phyloP scores from a whole-genome alignment of 2,113 vertebrate species.

The Etia nguti region DNA sequence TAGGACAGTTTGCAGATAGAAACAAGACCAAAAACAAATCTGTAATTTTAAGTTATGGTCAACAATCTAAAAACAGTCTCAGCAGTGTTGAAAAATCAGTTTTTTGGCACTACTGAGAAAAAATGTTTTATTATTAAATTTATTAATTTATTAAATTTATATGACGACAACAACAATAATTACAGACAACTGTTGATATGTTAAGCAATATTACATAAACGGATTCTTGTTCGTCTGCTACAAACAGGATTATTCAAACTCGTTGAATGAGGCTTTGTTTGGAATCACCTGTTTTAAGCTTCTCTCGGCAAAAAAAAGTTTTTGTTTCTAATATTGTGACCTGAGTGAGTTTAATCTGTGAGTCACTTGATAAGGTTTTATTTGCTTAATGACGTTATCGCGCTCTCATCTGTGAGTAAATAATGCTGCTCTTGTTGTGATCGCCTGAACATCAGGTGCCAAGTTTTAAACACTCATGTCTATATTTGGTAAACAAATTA shows the following conservation, averaged over 20 bases:
- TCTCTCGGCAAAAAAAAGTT: fast-evolving
- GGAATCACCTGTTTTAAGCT: neutral
- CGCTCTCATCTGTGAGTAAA: neutral
- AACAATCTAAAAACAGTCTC: neutral
- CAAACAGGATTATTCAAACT: neutral
- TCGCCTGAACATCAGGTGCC: neutral
- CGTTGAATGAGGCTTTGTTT: fast-evolving
- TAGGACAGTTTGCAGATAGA: neutral
- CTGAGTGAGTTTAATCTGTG: neutral
- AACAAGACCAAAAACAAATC: neutral
- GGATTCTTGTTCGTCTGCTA: neutral
- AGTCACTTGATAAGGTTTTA: neutral
- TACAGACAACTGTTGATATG: fast-evolving
- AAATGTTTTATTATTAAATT: too few species aligned
- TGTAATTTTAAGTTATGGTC: neutral
- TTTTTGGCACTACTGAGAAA: neutral
- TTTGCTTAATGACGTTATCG: fast-evolving
- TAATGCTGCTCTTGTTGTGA: neutral
- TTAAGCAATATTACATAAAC: neutral
- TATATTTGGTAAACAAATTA: neutral
- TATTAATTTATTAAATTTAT: neutral
- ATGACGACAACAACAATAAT: neutral
- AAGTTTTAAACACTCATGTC: neutral
- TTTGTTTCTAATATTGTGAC: neutral
- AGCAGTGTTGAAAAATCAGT: neutral